Evolutionary conservation across 2,888 invertebrate species (phyloP).

Genomic region (Nowickia ferox): DNA sequence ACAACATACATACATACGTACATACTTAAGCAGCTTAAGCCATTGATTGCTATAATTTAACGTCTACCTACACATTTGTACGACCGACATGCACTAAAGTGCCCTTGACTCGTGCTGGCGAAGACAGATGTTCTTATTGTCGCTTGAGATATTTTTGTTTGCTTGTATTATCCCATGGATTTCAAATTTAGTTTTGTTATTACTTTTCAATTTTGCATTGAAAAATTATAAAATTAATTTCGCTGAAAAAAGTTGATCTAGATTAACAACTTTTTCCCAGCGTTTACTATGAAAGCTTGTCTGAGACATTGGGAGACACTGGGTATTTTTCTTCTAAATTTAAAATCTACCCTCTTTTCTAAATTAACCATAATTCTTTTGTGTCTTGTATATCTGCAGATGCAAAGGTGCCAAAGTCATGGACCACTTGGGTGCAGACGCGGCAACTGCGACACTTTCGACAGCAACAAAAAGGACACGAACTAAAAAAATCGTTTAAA

Average conservation of each 20-base stretch:
- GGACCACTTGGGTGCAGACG: too few relatives aligned
- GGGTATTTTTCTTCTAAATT: too few relatives aligned
- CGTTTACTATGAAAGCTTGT: too few relatives aligned
- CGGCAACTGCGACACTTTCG: too few relatives aligned
- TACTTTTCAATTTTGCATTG: slow-evolving; percentile 7
- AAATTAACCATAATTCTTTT: too few relatives aligned
- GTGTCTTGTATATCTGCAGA: too few relatives aligned
- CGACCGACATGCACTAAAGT: slow-evolving; percentile 24
- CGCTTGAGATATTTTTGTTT: slow-evolving; percentile 12
- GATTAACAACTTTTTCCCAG: too few relatives aligned
- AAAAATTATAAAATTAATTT: neutral
- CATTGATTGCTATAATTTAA: slow-evolving; percentile 21
- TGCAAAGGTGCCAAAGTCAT: too few relatives aligned
- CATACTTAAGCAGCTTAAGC: neutral
- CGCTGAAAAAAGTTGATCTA: neutral
- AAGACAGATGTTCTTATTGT: slow-evolving; percentile 65
- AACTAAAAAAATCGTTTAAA: too few relatives aligned
- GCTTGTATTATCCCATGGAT: slow-evolving; percentile 10
- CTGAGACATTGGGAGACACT: too few relatives aligned
- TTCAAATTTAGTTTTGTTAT: slow-evolving; percentile 14
- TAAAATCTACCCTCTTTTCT: too few relatives aligned
- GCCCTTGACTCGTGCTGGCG: slow-evolving; percentile 59
- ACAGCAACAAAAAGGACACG: too few relatives aligned
- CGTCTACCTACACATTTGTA: neutral
- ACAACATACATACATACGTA: neutral